Evolutionary conservation across 1,140 invertebrate species (phyloP).

Genomic region (Dysdera silvatica): DNA sequence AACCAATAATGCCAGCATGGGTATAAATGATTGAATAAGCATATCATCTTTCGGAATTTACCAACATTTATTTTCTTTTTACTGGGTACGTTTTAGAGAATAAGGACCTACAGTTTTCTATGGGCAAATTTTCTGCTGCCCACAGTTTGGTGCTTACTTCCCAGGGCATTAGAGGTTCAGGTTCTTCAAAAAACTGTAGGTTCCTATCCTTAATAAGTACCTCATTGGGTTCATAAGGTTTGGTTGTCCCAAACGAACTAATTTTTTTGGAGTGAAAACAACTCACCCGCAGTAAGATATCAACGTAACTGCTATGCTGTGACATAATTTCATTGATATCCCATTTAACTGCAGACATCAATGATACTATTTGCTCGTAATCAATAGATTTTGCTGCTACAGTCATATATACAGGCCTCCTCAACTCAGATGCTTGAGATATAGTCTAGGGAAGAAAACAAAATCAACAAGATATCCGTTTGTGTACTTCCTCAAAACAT

Average conservation of each 20-base stretch:
- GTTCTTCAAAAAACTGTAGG: too few relatives aligned
- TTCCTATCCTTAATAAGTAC: too few relatives aligned
- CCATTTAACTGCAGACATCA: constrained; percentile 87
- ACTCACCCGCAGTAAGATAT: constrained; percentile 48
- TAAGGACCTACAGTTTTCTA: too few relatives aligned
- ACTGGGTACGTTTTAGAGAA: not conserved
- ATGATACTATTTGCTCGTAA: constrained; percentile 61
- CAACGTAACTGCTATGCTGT: constrained; percentile 81
- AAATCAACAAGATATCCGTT: too few relatives aligned
- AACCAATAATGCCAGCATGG: too few relatives aligned
- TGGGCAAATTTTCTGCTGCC: too few relatives aligned
- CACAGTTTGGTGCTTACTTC: too few relatives aligned
- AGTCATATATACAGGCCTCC: constrained; percentile 64
- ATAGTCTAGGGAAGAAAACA: too few relatives aligned
- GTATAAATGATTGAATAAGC: not conserved
- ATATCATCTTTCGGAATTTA: not conserved
- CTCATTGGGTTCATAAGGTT: too few relatives aligned
- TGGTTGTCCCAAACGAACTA: too few relatives aligned
- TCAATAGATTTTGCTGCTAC: constrained; percentile 73
- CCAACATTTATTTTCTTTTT: not conserved
- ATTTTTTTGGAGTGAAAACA: not conserved
- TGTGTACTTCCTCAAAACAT: too few relatives aligned
- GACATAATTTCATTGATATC: constrained; percentile 87
- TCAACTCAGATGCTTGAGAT: constrained; percentile 34
- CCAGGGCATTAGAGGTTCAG: too few relatives aligned